Percentiles rank a stretch among this genome's conserved stretches.
phyloP scores from a whole-genome alignment of 2,113 vertebrate genomes.

The Echinops telfairi region DNA sequence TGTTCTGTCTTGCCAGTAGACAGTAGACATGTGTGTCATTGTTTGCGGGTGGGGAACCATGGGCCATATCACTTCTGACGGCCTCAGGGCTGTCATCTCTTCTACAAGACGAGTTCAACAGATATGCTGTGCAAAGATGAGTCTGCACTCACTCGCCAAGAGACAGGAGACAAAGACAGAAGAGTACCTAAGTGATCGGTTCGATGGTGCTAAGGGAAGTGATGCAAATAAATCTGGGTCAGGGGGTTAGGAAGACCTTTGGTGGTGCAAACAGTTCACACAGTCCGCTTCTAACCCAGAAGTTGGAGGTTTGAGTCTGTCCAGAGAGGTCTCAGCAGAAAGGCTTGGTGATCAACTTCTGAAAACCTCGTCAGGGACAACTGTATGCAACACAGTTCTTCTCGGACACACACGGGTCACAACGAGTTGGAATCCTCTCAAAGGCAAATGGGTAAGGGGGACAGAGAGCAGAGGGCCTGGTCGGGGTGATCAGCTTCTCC shows the following conservation, averaged over 20 bases:
- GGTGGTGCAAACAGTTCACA: not conserved
- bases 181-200: not conserved
- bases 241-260: not conserved
- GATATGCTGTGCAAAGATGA: conserved; percentile 39
- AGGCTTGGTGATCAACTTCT: not conserved
- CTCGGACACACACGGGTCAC: not conserved
- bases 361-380: not conserved
- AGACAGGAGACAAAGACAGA: not conserved
- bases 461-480: not conserved
- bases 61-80: not conserved
- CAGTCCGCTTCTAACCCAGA: not conserved
- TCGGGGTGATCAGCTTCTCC: not conserved
- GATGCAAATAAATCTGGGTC: not conserved
- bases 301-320: not conserved
- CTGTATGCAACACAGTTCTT: not conserved
- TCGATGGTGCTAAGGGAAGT: not conserved
- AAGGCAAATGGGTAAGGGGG: not conserved
- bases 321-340: not conserved
- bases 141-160: not conserved
- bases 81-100: not conserved
- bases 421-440: not conserved
- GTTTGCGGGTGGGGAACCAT: conserved; percentile 41
- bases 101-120: conserved; percentile 13
- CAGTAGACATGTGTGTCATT: not conserved
- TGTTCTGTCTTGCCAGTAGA: conserved; percentile 24